Base-by-base conservation (phyloP, 2,888 invertebrate genomes). In the Dorcus parallelipipedus region DNA sequence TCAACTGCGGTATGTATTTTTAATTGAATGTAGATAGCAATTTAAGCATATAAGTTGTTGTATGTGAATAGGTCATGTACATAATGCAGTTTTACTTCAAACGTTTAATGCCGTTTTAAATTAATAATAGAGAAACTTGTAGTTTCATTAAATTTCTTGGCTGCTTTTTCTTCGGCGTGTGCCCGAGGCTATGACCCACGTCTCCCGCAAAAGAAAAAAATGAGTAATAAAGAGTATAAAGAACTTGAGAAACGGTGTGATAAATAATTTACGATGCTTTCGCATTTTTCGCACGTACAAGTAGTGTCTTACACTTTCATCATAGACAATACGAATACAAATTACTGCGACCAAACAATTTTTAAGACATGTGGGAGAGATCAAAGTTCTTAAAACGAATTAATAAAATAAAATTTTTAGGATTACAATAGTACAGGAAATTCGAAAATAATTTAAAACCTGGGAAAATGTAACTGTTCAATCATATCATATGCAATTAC, bases 1-100 rank as follows among this genome's bases (percentile, higher is more conserved):
- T 56, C 45, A 52, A 52, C 40, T 17, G 50, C 51, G 41, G 38
- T 40, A 49, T 58, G 52, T 49, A 49, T 58, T 58, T 58, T 58
- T 58, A 58, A 58, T 54, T 58, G 58, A 54, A 58, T 54, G 52
- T 56, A 33, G 26, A 33, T 33, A 33, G 26, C 26, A 33, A 33
- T 33, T 33, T 33, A 33, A 33, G 26, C 26, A 33, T 33, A 6
- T 33, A 33, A 33, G 26, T 33, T 33, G 26, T 33, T 33, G 26
- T 33, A 33, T 33, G 26, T 33, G 26, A 33, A 33, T 33, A 33
- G 26, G 26, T 33, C 26, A 33, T 33, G 26, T 33, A 33, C 26
- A 33, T 33, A 33, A 33, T 33, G 26, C 26, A 33, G 26, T 33
- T 33, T 33, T 33, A 33, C 26, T 33, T 33, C 26, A 33, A 33